Evolutionary conservation across 2,113 vertebrate genomes (phyloP).

Genomic region (Mystacornis crossleyi): DNA sequence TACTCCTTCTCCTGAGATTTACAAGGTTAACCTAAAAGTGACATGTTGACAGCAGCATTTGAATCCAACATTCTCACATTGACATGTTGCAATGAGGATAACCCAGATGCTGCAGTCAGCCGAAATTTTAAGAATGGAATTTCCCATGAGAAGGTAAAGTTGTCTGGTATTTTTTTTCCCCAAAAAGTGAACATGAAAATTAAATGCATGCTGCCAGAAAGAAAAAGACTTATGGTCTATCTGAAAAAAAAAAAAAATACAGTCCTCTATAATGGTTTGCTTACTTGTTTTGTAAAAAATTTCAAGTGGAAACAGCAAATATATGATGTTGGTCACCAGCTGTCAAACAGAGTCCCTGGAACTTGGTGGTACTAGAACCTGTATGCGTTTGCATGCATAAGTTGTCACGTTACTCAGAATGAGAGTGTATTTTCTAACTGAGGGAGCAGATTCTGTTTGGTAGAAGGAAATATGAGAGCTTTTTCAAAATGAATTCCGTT

Average conservation of each 20-base stretch:
- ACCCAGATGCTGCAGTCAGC: neutral
- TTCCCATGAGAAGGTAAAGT: neutral
- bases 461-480: neutral
- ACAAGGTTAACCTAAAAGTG: neutral
- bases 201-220: neutral
- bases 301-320: neutral
- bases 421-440: neutral
- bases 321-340: neutral
- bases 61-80: neutral
- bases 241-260: neutral
- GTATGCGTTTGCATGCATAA: neutral
- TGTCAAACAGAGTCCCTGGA: neutral
- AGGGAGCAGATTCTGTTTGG: neutral
- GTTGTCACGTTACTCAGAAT: neutral
- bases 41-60: neutral
- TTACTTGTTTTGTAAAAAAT: neutral
- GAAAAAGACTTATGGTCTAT: neutral
- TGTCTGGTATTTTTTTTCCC: fast-evolving
- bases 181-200: neutral
- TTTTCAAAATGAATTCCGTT: neutral
- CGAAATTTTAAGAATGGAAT: neutral
- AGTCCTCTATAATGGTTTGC: neutral
- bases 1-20: neutral
- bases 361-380: neutral
- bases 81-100: neutral